Evolutionary conservation across 2,888 invertebrate species (phyloP).

Genomic region (Odontomyia ornata): DNA sequence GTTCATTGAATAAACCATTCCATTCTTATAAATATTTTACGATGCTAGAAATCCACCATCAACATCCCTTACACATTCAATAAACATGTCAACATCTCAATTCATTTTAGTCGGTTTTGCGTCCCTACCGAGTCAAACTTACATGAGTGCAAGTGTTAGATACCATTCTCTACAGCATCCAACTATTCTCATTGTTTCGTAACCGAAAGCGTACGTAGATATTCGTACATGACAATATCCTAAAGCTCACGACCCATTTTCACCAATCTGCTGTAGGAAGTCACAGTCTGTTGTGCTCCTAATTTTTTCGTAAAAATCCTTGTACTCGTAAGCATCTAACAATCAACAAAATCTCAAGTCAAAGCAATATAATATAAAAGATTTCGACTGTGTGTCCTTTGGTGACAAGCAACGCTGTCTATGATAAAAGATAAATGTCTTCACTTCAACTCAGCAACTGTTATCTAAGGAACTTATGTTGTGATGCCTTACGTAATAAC

Average conservation of each 20-base stretch:
- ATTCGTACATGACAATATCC: neutral
- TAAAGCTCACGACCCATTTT: neutral
- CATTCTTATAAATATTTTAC: no score
- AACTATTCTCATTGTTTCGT: neutral
- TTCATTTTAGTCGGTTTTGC: neutral
- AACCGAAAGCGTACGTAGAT: neutral
- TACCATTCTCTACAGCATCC: no score
- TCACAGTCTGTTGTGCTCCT: neutral
- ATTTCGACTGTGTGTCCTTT: neutral
- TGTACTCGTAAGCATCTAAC: neutral
- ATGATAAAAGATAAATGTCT: neutral
- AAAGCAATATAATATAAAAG: neutral
- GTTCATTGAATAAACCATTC: no score
- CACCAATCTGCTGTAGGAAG: neutral
- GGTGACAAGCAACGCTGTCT: neutral
- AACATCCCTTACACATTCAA: no score
- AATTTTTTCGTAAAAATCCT: neutral
- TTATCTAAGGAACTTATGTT: slow-evolving; percentile 5
- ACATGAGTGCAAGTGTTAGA: neutral
- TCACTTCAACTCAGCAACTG: neutral
- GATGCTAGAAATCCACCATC: no score
- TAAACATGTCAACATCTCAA: neutral
- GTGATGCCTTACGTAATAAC: neutral
- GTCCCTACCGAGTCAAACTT: neutral
- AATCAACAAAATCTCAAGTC: neutral